Base-by-base conservation (phyloP, 2,888 invertebrate genomes). In the Tetragnatha montana region DNA sequence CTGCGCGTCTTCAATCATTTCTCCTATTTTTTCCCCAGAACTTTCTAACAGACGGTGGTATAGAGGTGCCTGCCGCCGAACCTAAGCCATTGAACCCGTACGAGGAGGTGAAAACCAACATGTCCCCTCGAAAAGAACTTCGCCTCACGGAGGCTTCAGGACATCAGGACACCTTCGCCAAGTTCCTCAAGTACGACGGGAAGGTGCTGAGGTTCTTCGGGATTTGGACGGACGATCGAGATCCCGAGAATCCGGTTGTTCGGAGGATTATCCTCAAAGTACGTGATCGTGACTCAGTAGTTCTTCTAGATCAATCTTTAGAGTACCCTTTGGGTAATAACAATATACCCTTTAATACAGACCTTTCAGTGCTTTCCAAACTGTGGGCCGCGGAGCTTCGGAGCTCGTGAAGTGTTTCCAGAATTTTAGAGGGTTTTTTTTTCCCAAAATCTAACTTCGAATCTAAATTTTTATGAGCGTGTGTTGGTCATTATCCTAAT, bases 121-220 rank as follows among this genome's bases (percentile, higher is more conserved):
- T 22, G 70, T 8, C 22, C 7, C 49, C 19, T 8, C 22, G 74
- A 0, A 17, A 14, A 0, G 87, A 87, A 17, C 6, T n/a, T 10
- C 22, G 69, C 8, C 17, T 7, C 0, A 4, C 35, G 35, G 35
- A 35, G 35, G 35, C 1, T 1, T 35, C 35, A 35, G 35, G 1
- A 35, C 35, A 35, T 35, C n/a, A 12, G 4, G 19, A 47, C 8
- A 0, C 69, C 8, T n/a, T 10, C 19, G 14, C 17, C 17, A 47
- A 70, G 4, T 87, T 87, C 49, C 81, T 14, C 75, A 6, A 8
- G 10, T 21, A 81, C 21, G 81, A 75, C 4, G 81, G 81, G 1
- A 81, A 76, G 35, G 87, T 87, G 19, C 76, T 87, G 8, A 12
- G 35, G 8, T 87, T 87, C 70, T 87, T 70, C 7, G 87, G 87